Evolutionary conservation across 2,113 vertebrate genomes (phyloP), one percentile per base, ranked within the genome.

Genomic region (Cranoglanis bouderius): DNA sequence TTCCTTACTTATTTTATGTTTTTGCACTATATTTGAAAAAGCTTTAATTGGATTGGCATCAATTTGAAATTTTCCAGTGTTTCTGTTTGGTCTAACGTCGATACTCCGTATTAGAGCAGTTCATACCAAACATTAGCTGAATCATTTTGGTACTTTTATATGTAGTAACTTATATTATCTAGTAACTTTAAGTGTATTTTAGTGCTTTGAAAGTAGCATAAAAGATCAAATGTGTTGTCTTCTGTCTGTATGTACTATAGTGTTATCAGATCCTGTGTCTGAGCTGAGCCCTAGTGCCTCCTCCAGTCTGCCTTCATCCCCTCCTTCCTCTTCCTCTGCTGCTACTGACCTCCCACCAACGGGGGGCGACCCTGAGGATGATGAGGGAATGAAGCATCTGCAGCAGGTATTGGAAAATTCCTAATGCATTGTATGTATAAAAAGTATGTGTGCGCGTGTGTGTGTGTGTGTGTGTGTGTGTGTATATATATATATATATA

Each of bases 371-470:
- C 91, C 95, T 0, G 97, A 98, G 93, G 97, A 98, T 10, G 97
- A 98, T 10, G 97, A 98, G 92, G 97, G 97, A 93, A 96, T 98
- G 96, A 98, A 97, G 94, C 97, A 97, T 92, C 94, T 98, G 90
- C 97, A 98, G 92, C 97, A 98, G 97, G 97, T 98, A 92, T 16
- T 6, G 18, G 4, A 81, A 57, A 24, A 24, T 32, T 77, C 4
- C 43, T 46, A 32, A 32, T 26, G 2, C 40, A 43, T 4, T 43
- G 40, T 43, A 43, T 43, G 40, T 43, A n/a, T n/a, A n/a, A n/a
- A n/a, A n/a, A n/a, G 40, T 43, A 43, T 43, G 40, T 43, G 4
- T 43, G 40, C 4, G 40, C 4, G 40, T 43, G 40, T 43, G 40
- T 43, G 43, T 43, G 3, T 43, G 40, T 43, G 40, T 43, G 40